phyloP scores from a whole-genome alignment of 2,797 vertebrate species.

The Fundulus diaphanus region DNA sequence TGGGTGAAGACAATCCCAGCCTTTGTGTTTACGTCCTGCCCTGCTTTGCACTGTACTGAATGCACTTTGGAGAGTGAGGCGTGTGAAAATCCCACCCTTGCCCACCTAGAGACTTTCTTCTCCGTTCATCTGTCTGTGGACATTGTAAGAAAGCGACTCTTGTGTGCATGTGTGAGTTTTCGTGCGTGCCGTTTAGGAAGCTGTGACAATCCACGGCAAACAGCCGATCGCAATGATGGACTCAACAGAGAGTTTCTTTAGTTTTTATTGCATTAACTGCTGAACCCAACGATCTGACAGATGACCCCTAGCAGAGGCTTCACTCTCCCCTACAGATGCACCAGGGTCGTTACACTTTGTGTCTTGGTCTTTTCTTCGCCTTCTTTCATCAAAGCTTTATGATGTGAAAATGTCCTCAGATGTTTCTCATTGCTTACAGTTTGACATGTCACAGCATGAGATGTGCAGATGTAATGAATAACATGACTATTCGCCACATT shows the following conservation, averaged over 20 bases:
- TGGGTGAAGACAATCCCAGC: conserved; percentile 68
- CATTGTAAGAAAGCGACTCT: conserved; percentile 13
- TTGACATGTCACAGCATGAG: background rate
- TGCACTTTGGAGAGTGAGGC: conserved; percentile 72
- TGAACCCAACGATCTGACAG: conserved; percentile 57
- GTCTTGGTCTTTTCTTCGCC: conserved; percentile 17
- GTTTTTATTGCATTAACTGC: conserved; percentile 70
- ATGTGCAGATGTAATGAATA: conserved; percentile 6
- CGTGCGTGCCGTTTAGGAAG: conserved; percentile 42
- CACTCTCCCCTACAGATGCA: conserved; percentile 32
- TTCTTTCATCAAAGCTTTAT: conserved; percentile 4
- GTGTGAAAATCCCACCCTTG: conserved; percentile 80
- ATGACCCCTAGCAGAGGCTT: conserved; percentile 49
- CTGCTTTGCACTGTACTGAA: conserved; percentile 81
- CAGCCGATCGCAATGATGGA: conserved; percentile 54
- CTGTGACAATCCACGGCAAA: conserved; percentile 48
- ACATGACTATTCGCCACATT: conserved; percentile 8
- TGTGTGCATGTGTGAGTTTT: conserved; percentile 13
- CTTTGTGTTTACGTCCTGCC: conserved; percentile 72
- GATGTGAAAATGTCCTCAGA: conserved; percentile 6
- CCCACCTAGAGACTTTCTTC: conserved; percentile 69
- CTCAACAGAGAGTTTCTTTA: conserved; percentile 61
- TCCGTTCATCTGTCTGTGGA: conserved; percentile 36
- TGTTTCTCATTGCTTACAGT: conserved; percentile 10
- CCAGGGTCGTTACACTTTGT: background rate